Conservation (phyloP, 2,113 vertebrate genomes). For the Mola mola region DNA sequence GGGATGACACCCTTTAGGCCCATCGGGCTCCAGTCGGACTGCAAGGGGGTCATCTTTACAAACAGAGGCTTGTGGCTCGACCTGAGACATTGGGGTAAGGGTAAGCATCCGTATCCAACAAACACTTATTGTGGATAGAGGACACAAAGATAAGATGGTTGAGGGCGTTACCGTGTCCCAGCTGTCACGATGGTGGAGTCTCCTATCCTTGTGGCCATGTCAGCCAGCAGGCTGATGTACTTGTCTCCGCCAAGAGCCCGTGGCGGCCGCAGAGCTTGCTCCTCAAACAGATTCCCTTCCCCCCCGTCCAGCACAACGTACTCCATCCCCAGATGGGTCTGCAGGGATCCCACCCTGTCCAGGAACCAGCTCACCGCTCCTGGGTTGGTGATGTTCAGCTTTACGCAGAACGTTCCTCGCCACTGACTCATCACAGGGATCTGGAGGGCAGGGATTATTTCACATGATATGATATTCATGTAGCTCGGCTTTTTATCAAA, state of each 20-base stretch:
- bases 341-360: constrained; percentile 79
- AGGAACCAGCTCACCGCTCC: constrained; percentile 85
- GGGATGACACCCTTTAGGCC: constrained; percentile 90
- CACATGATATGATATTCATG: neutral
- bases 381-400: constrained; percentile 87
- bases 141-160: neutral
- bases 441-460: constrained; percentile 62
- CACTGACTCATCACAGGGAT: constrained; percentile 86
- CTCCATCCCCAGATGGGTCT: constrained; percentile 81
- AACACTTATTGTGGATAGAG: neutral
- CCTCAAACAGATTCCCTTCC: constrained; percentile 82
- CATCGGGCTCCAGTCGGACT: constrained; percentile 85
- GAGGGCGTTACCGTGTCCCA: constrained; percentile 80
- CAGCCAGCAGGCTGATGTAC: constrained; percentile 80
- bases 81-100: constrained; percentile 59
- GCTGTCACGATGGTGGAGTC: constrained; percentile 84
- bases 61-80: constrained; percentile 87
- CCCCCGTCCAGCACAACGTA: constrained; percentile 84
- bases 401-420: constrained; percentile 86
- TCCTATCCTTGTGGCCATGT: constrained; percentile 80
- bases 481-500: constrained; percentile 25
- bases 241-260: constrained; percentile 73
- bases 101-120: neutral
- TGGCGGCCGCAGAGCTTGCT: constrained; percentile 74
- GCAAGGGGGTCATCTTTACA: constrained; percentile 83